Conservation (phyloP, 2,797 vertebrate genomes). For the Microctenopoma stevenorrisi region DNA sequence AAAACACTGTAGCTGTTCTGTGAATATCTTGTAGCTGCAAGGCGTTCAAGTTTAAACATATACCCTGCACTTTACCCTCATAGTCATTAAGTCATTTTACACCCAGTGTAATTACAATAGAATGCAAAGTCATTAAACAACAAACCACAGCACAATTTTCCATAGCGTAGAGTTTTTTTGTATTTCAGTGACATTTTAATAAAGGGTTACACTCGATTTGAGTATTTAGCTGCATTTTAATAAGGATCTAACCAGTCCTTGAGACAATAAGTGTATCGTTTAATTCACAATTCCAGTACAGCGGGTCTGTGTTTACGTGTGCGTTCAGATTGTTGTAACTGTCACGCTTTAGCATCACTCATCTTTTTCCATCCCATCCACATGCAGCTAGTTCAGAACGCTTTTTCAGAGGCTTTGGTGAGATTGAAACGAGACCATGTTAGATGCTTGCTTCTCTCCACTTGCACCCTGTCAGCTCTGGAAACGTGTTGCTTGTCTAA, state of each 20-base stretch:
- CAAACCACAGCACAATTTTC: constrained; percentile 12
- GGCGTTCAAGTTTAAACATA: constrained; percentile 36
- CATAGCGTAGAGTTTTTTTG: neutral
- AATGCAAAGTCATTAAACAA: constrained; percentile 34
- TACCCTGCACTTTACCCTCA: constrained; percentile 25
- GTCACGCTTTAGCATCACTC: neutral
- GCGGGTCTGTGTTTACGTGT: neutral
- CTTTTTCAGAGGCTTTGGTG: neutral
- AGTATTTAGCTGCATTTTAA: constrained; percentile 18
- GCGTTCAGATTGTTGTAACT: neutral
- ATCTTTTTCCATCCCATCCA: neutral
- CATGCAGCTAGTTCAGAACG: neutral
- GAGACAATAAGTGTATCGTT: neutral
- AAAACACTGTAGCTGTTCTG: constrained; percentile 6
- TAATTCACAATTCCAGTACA: neutral
- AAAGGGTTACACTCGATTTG: constrained; percentile 1
- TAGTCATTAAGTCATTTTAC: constrained; percentile 42
- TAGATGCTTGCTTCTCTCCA: neutral
- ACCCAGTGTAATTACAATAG: constrained; percentile 38
- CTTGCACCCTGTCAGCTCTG: neutral
- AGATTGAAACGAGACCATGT: constrained; percentile 6
- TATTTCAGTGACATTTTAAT: too few species aligned
- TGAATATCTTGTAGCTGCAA: constrained; percentile 28
- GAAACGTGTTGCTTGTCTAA: neutral
- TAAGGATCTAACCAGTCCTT: constrained; percentile 4